Evolutionary conservation across 2,797 vertebrate genomes (phyloP).

Genomic region (Xyrichtys novacula): DNA sequence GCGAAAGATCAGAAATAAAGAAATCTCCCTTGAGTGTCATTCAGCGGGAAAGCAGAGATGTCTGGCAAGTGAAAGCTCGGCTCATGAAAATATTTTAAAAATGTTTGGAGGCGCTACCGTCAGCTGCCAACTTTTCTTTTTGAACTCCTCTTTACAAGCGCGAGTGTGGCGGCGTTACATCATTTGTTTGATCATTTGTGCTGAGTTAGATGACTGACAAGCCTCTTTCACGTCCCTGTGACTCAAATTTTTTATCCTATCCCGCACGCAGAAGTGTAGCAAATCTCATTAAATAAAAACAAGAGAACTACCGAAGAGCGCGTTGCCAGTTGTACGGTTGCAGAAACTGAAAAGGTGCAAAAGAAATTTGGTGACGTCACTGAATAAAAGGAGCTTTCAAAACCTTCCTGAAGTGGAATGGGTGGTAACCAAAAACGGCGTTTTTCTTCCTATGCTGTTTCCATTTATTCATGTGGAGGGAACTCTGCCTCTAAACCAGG

Average conservation of each 20-base stretch:
- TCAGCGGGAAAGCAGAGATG: slow-evolving; percentile 23
- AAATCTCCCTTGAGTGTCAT: slow-evolving; percentile 32
- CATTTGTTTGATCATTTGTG: slow-evolving; percentile 25
- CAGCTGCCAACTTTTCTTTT: slow-evolving; percentile 40
- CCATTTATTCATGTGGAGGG: slow-evolving; percentile 49
- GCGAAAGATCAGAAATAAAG: slow-evolving; percentile 37
- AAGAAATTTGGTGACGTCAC: neutral
- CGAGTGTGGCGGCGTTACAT: slow-evolving; percentile 8
- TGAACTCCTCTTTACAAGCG: slow-evolving; percentile 33
- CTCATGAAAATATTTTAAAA: slow-evolving; percentile 26
- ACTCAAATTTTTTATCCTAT: slow-evolving; percentile 13
- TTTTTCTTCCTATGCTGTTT: slow-evolving; percentile 27
- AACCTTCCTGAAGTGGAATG: slow-evolving; percentile 12
- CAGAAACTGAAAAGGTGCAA: neutral
- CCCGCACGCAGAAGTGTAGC: neutral
- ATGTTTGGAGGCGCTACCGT: slow-evolving; percentile 35
- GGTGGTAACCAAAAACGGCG: slow-evolving; percentile 36
- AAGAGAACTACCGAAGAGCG: neutral
- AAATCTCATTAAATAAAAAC: slow-evolving; percentile 10
- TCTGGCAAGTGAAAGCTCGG: slow-evolving; percentile 17
- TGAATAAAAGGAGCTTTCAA: slow-evolving; percentile 58
- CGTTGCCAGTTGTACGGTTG: neutral
- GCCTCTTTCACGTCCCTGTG: slow-evolving; percentile 13
- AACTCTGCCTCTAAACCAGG: slow-evolving; percentile 25
- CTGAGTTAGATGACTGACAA: slow-evolving; percentile 15